Base-by-base conservation (phyloP, 1,140 invertebrate species). In the Ephestia elutella region DNA sequence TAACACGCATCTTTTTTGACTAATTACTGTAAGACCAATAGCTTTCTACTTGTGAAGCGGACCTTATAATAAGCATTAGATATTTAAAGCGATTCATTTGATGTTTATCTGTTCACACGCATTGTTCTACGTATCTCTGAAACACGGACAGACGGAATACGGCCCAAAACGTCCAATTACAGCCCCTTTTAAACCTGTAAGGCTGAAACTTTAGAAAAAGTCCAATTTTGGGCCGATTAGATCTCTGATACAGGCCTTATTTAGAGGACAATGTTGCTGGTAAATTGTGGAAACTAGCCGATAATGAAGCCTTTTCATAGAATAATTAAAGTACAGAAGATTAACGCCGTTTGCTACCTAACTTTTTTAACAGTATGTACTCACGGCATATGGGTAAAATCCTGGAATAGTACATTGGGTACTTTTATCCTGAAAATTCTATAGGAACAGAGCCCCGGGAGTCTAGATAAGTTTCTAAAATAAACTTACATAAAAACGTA, bases 21-120 rank as follows among this genome's bases (percentile, higher is more conserved):
- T 44, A 44, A 44, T 44, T 44, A 11, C 30, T 11, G 8, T 10
- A 44, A 44, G 13, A n/a, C 38, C 38, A 44, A 35, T 44, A 44
- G 38, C 38, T 44, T 44, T 44, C 38, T 44, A n/a, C 38, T 15
- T 17, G 38, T 44, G 13, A n/a, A 44, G 38, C 15, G 10, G n/a
- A n/a, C 38, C 5, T 44, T 44, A 44, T 44, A 44, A 44, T n/a
- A 44, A 44, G 38, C 38, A 17, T 44, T 44, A 25, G 49, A 25
- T 25, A 51, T 51, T 21, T 51, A 51, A 51, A 51, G 19, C 21
- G 11, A 25, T 25, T 51, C 49, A 51, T 51, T 51, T 51, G 49
- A 51, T 51, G 19, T 51, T 25, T 21, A 51, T 51, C 49, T 20
- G 49, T 25, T 20, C 49, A 13, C 21, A 25, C 49, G 49, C 20